Percentiles rank a stretch among this genome's conserved stretches.
Evolutionary conservation across 1,140 invertebrate genomes (phyloP).

Genomic region (Gonatopus flavifemur): DNA sequence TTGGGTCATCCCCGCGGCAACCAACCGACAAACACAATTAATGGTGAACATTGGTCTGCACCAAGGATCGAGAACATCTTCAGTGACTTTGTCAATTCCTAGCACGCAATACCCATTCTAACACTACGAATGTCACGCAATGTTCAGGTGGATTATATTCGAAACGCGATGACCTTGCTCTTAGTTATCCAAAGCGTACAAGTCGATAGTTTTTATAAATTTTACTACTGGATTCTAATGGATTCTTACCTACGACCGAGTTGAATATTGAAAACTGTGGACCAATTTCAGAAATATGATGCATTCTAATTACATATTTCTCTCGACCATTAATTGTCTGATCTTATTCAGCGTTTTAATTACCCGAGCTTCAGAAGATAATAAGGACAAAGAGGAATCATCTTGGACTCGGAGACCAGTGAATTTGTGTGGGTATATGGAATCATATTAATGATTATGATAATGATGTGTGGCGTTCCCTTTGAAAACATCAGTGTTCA

Average conservation of each 20-base stretch:
- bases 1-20: conserved; percentile 56
- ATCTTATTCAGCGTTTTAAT: neutral
- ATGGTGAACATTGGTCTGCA: neutral
- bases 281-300: neutral
- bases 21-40: conserved; percentile 51
- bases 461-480: too few species aligned
- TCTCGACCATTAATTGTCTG: neutral
- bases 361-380: neutral
- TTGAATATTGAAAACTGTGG: neutral
- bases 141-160: neutral
- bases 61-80: neutral
- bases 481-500: too few species aligned
- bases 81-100: conserved; percentile 23
- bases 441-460: too few species aligned
- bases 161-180: neutral
- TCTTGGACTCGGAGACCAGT: conserved; percentile 29
- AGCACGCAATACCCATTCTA: conserved; percentile 10
- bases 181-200: too few species aligned
- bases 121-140: too few species aligned
- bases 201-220: too few species aligned
- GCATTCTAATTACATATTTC: neutral
- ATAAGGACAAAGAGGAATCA: neutral
- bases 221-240: neutral
- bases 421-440: conserved; percentile 46
- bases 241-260: neutral